Conservation (phyloP, 2,888 invertebrate species). For the Caprella mutica region DNA sequence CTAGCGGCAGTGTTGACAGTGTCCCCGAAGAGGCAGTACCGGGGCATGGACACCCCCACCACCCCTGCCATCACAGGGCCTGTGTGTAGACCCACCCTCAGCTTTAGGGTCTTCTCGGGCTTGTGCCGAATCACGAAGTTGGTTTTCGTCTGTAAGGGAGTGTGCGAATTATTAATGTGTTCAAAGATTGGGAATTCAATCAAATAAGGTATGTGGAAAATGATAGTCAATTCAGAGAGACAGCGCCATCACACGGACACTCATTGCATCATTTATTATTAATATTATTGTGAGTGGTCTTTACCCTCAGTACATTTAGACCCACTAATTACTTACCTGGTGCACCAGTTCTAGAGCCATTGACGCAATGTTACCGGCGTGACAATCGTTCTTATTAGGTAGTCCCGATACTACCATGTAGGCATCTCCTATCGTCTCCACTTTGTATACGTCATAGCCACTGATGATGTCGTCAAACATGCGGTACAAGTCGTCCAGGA, state of each 20-base stretch:
- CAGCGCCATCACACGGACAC: no score
- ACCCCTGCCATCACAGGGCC: conserved; percentile 87
- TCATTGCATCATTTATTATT: no score
- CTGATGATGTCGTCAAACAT: conserved; percentile 91
- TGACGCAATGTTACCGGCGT: conserved; percentile 85
- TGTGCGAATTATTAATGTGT: no score
- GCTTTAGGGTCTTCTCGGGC: conserved; percentile 66
- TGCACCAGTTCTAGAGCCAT: conserved; percentile 79
- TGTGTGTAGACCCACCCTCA: conserved; percentile 84
- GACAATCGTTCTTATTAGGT: conserved; percentile 52
- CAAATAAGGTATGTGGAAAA: no score
- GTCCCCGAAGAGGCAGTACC: conserved; percentile 84
- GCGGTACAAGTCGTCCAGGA: conserved; percentile 94
- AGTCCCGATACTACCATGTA: conserved; percentile 53
- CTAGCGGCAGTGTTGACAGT: conserved; percentile 83
- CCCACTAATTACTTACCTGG: conserved; percentile 52
- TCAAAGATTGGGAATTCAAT: no score
- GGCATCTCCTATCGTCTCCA: conserved; percentile 83
- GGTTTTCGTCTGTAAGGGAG: conserved; percentile 8
- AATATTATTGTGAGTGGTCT: no score
- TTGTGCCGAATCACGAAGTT: conserved; percentile 73
- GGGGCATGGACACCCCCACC: conserved; percentile 83
- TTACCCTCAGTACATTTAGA: no score
- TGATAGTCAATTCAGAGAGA: no score
- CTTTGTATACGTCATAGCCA: conserved; percentile 96